Evolutionary conservation across 2,888 invertebrate genomes (phyloP).

Genomic region (Acanthosepion lycidas): DNA sequence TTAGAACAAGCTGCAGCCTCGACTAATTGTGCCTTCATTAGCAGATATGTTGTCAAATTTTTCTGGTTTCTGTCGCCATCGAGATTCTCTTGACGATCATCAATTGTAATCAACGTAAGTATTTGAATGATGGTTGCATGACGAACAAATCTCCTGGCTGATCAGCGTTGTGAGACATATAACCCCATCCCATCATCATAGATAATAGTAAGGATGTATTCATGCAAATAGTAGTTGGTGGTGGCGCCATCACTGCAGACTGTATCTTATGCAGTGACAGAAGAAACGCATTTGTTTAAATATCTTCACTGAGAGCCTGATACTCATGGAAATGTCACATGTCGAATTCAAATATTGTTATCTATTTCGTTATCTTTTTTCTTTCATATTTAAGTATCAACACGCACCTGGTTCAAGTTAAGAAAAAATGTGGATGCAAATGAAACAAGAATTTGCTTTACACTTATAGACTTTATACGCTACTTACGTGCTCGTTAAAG

Average conservation of each 20-base stretch:
- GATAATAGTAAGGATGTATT: neutral
- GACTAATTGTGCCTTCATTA: constrained; percentile 5
- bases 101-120: constrained; percentile 22
- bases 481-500: neutral
- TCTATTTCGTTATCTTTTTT: neutral
- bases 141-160: neutral
- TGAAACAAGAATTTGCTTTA: neutral
- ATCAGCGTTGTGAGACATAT: neutral
- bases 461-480: neutral
- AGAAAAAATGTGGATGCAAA: neutral
- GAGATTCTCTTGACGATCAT: neutral
- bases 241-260: neutral
- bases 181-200: neutral
- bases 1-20: neutral
- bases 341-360: neutral
- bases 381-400: neutral
- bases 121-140: constrained; percentile 15
- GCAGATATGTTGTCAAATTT: neutral
- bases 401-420: neutral
- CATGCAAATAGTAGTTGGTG: neutral
- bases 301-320: neutral
- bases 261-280: neutral
- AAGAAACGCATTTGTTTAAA: neutral
- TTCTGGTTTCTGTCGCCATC: neutral
- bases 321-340: neutral